These are phyloP conservation scores for Passer domesticus DNA, from an alignment of 2,113 vertebrate species.

Conservation along the genomic window DNA sequence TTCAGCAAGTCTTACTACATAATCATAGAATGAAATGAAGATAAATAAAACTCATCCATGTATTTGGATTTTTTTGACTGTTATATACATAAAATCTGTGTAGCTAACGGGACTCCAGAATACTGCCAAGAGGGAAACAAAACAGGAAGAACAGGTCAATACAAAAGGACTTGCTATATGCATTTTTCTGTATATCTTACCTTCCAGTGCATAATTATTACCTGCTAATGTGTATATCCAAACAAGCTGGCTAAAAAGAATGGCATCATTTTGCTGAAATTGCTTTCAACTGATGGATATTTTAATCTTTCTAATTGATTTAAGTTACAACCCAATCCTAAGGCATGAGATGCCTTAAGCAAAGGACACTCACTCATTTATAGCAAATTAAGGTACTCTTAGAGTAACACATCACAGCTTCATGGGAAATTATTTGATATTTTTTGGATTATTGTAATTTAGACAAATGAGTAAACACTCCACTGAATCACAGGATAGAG, in stretches of 20 bases:
- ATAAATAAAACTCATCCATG: neutral
- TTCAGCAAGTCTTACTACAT: neutral
- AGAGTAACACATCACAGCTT: conserved; percentile 9
- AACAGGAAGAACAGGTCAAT: neutral
- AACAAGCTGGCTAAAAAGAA: neutral
- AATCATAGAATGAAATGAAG: neutral
- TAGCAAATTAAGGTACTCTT: neutral
- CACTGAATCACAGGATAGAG: neutral
- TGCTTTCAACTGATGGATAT: neutral
- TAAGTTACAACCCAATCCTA: neutral
- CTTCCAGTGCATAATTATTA: neutral
- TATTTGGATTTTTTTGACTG: neutral
- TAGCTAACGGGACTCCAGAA: neutral
- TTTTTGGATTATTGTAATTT: conserved; percentile 10
- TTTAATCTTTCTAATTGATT: conserved; percentile 23
- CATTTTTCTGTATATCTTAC: neutral
- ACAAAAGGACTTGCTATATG: neutral
- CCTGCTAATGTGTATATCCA: neutral
- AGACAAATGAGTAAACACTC: neutral
- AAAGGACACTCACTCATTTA: neutral
- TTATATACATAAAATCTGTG: neutral
- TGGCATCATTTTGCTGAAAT: neutral
- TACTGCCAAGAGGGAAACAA: neutral
- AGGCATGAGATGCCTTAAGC: neutral
- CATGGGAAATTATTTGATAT: neutral